A percentile compares a stretch with the other conserved stretches of the same genome.
Evolutionary conservation across 2,113 vertebrate species (phyloP).

Genomic region (Coregonus clupeaformis): DNA sequence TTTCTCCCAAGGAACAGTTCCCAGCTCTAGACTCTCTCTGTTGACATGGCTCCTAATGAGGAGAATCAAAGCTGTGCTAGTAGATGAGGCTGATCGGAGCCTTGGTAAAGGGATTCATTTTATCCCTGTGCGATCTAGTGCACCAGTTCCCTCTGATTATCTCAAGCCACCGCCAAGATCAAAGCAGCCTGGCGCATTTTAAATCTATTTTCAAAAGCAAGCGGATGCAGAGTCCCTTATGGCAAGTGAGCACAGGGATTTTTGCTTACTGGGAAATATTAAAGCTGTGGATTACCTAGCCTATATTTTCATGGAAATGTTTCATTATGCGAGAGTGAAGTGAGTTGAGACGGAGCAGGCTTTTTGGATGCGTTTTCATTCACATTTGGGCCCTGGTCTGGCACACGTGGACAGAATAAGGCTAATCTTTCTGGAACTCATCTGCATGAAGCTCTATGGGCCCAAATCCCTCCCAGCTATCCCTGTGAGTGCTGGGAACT

Average conservation of each 20-base stretch:
- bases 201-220: slow-evolving; percentile 31
- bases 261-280: slow-evolving; percentile 22
- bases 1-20: slow-evolving; percentile 12
- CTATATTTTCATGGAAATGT: slow-evolving; percentile 16
- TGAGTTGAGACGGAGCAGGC: background rate
- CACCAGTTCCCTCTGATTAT: slow-evolving; percentile 45
- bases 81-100: slow-evolving; percentile 46
- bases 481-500: no score
- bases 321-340: slow-evolving; percentile 6
- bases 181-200: slow-evolving; percentile 43
- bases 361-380: background rate
- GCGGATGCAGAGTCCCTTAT: background rate
- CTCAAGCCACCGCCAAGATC: slow-evolving; percentile 45
- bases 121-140: slow-evolving; percentile 39
- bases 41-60: slow-evolving; percentile 45
- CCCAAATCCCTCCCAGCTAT: no score
- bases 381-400: background rate
- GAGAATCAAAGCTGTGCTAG: slow-evolving; percentile 16
- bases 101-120: slow-evolving; percentile 31
- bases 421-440: no score
- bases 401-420: no score
- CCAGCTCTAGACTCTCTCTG: slow-evolving; percentile 1
- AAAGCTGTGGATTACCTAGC: no score
- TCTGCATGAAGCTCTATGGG: no score
- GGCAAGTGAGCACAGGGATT: slow-evolving; percentile 23